phyloP scores from a whole-genome alignment of 2,113 vertebrate species.

The Cygnus atratus region DNA sequence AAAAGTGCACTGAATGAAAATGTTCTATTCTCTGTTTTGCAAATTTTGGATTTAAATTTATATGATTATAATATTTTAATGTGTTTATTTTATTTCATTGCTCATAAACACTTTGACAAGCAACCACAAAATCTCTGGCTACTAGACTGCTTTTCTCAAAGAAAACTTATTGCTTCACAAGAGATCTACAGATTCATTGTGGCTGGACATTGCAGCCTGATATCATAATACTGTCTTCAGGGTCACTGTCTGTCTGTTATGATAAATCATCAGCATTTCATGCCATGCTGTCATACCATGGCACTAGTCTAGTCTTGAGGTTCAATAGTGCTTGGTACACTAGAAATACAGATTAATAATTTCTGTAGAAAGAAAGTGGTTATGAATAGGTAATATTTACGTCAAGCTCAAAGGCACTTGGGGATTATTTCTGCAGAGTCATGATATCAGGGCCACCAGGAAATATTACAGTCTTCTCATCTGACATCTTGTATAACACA shows the following conservation, averaged over 20 bases:
- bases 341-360: neutral
- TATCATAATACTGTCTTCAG: neutral
- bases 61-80: neutral
- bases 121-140: neutral
- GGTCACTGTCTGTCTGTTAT: neutral
- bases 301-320: neutral
- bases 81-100: neutral
- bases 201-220: neutral
- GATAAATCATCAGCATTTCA: neutral
- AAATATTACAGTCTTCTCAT: neutral
- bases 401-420: neutral
- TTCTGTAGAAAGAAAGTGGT: neutral
- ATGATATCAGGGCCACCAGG: neutral
- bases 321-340: neutral
- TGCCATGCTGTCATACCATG: neutral
- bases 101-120: neutral
- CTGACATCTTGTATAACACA: neutral
- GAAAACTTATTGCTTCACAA: neutral
- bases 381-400: neutral
- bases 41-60: neutral
- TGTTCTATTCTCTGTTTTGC: neutral
- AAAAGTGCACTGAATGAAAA: neutral
- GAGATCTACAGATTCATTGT: neutral
- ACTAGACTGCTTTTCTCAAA: neutral
- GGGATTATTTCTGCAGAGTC: neutral